Evolutionary conservation across 2,797 vertebrate species (phyloP).

Genomic region (Pristis pectinata): DNA sequence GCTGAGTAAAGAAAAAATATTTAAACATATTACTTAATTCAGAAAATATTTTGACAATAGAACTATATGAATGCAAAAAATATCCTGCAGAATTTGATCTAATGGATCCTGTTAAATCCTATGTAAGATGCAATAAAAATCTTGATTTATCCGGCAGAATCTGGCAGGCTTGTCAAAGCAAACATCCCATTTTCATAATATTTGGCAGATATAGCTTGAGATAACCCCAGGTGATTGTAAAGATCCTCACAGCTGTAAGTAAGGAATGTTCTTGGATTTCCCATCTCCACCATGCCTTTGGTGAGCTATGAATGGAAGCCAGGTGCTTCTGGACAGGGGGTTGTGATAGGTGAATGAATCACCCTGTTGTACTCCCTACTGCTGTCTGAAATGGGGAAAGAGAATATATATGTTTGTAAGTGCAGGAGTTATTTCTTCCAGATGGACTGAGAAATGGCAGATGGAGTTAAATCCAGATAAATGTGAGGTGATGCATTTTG

Average conservation of each 20-base stretch:
- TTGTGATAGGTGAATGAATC: conserved; percentile 14
- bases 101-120: background rate
- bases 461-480: too few relatives aligned
- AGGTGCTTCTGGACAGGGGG: conserved; percentile 46
- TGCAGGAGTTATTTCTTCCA: background rate
- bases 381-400: background rate
- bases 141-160: background rate
- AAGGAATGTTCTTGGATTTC: background rate
- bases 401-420: background rate
- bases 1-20: background rate
- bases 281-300: background rate
- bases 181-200: background rate
- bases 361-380: background rate
- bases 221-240: conserved; percentile 6
- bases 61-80: background rate
- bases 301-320: conserved; percentile 42
- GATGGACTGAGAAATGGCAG: background rate
- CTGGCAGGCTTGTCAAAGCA: background rate
- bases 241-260: background rate
- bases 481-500: too few relatives aligned
- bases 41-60: background rate
- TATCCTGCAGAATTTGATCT: background rate
- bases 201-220: background rate
- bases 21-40: background rate
- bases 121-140: background rate